Conservation (phyloP, 1,140 invertebrate genomes). For the Capitella teleta region DNA sequence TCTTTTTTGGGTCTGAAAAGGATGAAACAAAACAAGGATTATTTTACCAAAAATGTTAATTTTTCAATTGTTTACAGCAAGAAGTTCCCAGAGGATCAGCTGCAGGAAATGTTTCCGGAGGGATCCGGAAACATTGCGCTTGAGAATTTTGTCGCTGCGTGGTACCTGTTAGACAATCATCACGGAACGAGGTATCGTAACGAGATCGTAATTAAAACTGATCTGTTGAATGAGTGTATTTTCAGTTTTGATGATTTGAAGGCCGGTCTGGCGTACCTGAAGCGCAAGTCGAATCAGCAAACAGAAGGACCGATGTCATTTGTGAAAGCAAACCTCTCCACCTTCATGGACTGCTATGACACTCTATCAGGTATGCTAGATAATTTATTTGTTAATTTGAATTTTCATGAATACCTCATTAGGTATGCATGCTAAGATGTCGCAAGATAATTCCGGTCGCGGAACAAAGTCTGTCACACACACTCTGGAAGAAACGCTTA, state of each 20-base stretch:
- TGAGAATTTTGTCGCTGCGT: slow-evolving; percentile 85
- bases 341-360: slow-evolving; percentile 42
- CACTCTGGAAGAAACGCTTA: too few relatives aligned
- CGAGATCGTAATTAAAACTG: too few relatives aligned
- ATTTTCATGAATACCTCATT: too few relatives aligned
- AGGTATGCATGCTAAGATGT: too few relatives aligned
- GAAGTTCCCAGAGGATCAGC: slow-evolving; percentile 62
- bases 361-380: slow-evolving; percentile 57
- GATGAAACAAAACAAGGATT: too few relatives aligned
- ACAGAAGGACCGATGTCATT: slow-evolving; percentile 91
- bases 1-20: too few relatives aligned
- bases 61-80: slow-evolving; percentile 49
- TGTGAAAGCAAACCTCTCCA: slow-evolving; percentile 48
- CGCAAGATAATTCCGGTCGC: too few relatives aligned
- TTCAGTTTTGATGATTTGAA: slow-evolving; percentile 88
- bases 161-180: slow-evolving; percentile 94
- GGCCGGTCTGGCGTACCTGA: slow-evolving; percentile 69
- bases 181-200: slow-evolving; percentile 50
- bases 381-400: too few relatives aligned
- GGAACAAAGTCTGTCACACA: too few relatives aligned
- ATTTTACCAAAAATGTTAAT: too few relatives aligned
- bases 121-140: slow-evolving; percentile 79
- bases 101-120: slow-evolving; percentile 79
- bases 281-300: slow-evolving; percentile 72
- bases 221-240: too few relatives aligned